Base-by-base conservation (phyloP, 35 echinoderm and acorn worm genomes). In the Ophioderma brevispina region DNA sequence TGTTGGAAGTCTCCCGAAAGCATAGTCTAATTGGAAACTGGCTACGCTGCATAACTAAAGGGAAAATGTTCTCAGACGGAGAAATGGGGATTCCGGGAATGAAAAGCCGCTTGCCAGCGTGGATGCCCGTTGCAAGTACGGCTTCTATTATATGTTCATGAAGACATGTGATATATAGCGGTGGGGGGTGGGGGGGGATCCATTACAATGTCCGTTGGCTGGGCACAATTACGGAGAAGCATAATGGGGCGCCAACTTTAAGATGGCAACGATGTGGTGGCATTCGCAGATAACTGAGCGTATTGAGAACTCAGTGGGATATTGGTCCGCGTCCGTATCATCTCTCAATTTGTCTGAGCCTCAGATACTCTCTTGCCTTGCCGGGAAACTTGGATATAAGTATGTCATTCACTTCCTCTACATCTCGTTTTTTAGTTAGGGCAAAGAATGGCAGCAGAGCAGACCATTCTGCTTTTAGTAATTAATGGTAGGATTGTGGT, bases 381-480 rank as follows among this genome's bases (percentile, higher is more conserved):
- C 35, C 38, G 3, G 59, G 0, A 46, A 46, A 46, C 41, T 46
- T 46, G 39, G 76, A 17, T 5, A 88, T 36, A 17, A 88, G 33
- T 0, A 32, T 25, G 76, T 39, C n/a, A 77, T 88, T 88, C 21
- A 88, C 64, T 1, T 88, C 4, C 14, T 40, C 39, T 33, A 64
- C 31, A 0, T 33, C 70, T 88, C 86, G 40, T 88, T 88, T 39
- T 76, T 88, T 18, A n/a, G n/a, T n/a, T n/a, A n/a, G 86, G 86
- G 34, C 55, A 76, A 0, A 88, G 15, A 11, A 84, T 84, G 39
- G 63, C 86, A 33, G 28, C 25, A 49, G 34, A 15, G 55, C 13
- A 86, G 17, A 35, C 1, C 46, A 64, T 64, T 13, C 19, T 13
- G 46, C 8, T 5, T 76, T 30, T 0, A 1, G 36, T 31, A 31